Base-by-base conservation (phyloP, 1,140 invertebrate genomes). In the Drosophila lacertosa region DNA sequence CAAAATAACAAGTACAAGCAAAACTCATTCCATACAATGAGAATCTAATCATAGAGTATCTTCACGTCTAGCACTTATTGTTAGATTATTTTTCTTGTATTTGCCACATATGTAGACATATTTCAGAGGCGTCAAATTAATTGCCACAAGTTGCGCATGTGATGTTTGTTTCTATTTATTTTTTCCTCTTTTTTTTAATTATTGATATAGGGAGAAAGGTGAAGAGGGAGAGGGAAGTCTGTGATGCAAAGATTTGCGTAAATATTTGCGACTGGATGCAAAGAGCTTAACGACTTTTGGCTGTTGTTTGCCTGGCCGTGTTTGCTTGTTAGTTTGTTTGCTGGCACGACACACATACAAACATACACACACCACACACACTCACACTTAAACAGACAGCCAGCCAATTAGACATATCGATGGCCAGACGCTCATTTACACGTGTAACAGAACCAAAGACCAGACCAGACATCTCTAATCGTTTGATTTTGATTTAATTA, bases 61-160 rank as follows among this genome's bases (percentile, higher is more conserved):
- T 29, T 1, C 15, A 10, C 3, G 22, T 13, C 15, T 0, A 10
- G 6, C 37, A 42, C 58, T 39, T 24, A n/a, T n/a, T n/a, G n/a
- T n/a, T 58, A 7, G 6, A 24, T 5, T 15, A 13, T 29, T 6
- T 29, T 47, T 29, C 45, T 15, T 47, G 13, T 10, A 47, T 53
- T 65, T 54, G 50, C 50, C 62, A 74, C 68, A 67, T 37, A 51
- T 77, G 75, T 74, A 35, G 39, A 42, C 51, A 69, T 50, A 45
- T 48, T 63, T 57, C 44, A 73, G 64, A 82, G 78, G 74, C 74
- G 68, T 78, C 53, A 82, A 74, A 82, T 74, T 83, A 82, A 83
- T 82, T 82, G 79, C 78, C 79, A 57, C 60, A 77, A 69, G 39
- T 76, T 80, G 57, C 58, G 51, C 53, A 53, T 78, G 69, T 35